Percentiles rank a stretch among this genome's conserved stretches.
phyloP scores from a whole-genome alignment of 1,140 invertebrate genomes.

The Scaptomyza pallida region DNA sequence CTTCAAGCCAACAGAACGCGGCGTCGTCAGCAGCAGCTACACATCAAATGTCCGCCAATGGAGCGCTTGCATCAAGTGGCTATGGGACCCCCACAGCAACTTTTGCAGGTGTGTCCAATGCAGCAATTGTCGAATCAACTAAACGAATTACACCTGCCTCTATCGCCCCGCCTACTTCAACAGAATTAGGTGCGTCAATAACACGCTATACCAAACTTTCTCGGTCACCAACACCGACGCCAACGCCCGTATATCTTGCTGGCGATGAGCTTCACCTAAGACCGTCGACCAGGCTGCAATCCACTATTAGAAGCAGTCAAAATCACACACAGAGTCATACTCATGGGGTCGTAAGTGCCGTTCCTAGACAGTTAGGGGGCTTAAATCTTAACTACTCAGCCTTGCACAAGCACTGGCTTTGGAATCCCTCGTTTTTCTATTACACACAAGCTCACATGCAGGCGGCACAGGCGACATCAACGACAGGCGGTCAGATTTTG shows the following conservation, averaged over 20 bases:
- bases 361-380: slow-evolving; percentile 55
- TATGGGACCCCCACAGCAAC: slow-evolving; percentile 48
- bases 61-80: neutral
- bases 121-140: neutral
- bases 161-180: slow-evolving; percentile 5
- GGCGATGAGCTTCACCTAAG: slow-evolving; percentile 61
- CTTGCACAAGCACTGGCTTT: slow-evolving; percentile 81
- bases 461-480: slow-evolving; percentile 58
- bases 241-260: slow-evolving; percentile 15
- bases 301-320: slow-evolving; percentile 34
- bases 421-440: slow-evolving; percentile 80
- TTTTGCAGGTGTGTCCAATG: slow-evolving; percentile 28
- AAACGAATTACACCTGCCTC: slow-evolving; percentile 23
- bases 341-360: slow-evolving; percentile 30
- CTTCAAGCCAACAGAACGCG: slow-evolving; percentile 79
- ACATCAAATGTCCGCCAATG: slow-evolving; percentile 46
- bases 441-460: slow-evolving; percentile 79
- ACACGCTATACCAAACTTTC: slow-evolving; percentile 40
- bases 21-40: slow-evolving; percentile 68
- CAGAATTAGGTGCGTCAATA: slow-evolving; percentile 13
- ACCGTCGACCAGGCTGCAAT: slow-evolving; percentile 60
- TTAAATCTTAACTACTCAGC: slow-evolving; percentile 76
- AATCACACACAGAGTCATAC: slow-evolving; percentile 35
- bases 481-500: slow-evolving; percentile 59
- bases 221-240: slow-evolving; percentile 24